These are phyloP conservation scores for Periplaneta americana DNA, from an alignment of 1,140 invertebrate species.

Conservation along the genomic window DNA sequence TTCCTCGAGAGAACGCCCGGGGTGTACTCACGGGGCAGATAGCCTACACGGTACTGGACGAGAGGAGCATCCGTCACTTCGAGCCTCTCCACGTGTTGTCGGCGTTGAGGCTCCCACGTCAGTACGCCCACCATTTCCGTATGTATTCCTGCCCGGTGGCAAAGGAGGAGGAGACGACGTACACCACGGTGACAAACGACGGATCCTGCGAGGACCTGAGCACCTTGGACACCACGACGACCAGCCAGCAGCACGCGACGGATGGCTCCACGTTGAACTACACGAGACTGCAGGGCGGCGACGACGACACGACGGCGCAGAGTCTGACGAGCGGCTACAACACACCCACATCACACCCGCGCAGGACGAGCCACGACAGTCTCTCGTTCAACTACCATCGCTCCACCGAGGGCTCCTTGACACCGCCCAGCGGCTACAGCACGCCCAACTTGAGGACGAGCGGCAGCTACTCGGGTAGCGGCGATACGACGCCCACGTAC, in stretches of 20 bases:
- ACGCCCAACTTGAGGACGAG: not conserved
- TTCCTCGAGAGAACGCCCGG: constrained; percentile 65
- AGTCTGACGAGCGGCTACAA: not conserved
- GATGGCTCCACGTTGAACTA: not conserved
- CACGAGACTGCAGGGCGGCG: not conserved
- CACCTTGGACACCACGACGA: not conserved
- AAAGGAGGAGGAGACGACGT: constrained; percentile 31
- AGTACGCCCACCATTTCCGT: constrained; percentile 54
- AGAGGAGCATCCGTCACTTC: constrained; percentile 68
- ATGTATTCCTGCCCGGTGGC: constrained; percentile 57
- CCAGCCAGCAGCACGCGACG: not conserved
- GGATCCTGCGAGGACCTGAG: not conserved
- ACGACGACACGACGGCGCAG: not conserved
- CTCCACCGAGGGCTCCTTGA: not conserved
- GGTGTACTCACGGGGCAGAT: constrained; percentile 68
- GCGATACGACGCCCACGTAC: not conserved
- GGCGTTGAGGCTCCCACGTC: constrained; percentile 57
- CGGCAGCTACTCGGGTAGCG: too few species aligned
- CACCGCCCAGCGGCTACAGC: not conserved
- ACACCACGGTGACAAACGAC: not conserved
- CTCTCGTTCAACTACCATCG: not conserved
- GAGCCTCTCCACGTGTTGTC: constrained; percentile 69
- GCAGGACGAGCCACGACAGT: not conserved
- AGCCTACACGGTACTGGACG: constrained; percentile 69
- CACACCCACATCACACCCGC: not conserved